Conservation (phyloP, 2,797 vertebrate genomes). For the Acanthopagrus latus region DNA sequence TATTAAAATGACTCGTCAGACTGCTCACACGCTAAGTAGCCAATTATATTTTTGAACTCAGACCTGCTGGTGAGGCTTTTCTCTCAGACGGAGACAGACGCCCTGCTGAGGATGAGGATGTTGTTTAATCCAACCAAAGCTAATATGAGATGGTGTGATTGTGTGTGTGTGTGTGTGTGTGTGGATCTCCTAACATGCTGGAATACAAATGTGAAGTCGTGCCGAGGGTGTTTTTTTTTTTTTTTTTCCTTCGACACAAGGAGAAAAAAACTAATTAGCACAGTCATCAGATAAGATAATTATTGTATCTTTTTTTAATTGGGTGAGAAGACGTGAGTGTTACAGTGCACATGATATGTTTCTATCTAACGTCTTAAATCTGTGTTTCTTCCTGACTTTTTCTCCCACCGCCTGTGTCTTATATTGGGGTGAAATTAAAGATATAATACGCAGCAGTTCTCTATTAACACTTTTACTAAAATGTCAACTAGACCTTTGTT, state of each 20-base stretch:
- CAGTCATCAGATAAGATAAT: conserved; percentile 5
- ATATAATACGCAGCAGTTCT: too few species aligned
- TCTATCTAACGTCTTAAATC: neutral
- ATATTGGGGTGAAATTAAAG: neutral
- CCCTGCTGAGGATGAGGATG: conserved; percentile 56
- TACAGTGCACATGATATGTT: neutral
- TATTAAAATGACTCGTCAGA: neutral
- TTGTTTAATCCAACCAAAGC: conserved; percentile 49
- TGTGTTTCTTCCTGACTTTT: neutral
- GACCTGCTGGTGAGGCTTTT: conserved; percentile 46
- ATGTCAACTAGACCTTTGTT: too few species aligned
- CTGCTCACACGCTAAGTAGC: conserved; percentile 11
- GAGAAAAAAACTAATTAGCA: neutral
- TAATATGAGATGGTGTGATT: conserved; percentile 35
- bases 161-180: conserved; percentile 17
- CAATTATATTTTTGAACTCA: conserved; percentile 50
- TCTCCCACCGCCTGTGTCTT: neutral
- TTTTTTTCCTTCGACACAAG: conserved; percentile 1
- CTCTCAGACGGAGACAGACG: conserved; percentile 51
- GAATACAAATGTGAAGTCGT: neutral
- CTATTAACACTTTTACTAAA: too few species aligned
- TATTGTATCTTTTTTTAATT: neutral
- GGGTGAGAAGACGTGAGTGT: neutral
- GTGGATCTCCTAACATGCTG: conserved; percentile 10
- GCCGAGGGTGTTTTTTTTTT: conserved; percentile 2